Conservation (phyloP, 1,140 invertebrate genomes). For the Teleogryllus occipitalis region DNA sequence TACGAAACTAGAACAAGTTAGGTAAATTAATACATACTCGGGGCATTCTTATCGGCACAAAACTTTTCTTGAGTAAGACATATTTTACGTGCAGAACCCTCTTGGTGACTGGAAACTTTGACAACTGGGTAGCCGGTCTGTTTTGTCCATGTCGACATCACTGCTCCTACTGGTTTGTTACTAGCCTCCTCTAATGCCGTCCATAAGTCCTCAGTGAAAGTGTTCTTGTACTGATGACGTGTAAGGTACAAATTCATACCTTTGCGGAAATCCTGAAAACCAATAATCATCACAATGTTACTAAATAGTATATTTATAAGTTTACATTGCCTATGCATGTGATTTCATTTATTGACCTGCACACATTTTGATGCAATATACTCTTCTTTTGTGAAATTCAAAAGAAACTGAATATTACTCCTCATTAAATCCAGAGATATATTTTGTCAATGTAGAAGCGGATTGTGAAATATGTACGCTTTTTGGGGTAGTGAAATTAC, state of each 20-base stretch:
- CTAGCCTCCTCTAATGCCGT: slow-evolving; percentile 78
- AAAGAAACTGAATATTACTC: too few species aligned
- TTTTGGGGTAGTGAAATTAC: too few species aligned
- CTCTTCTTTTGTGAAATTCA: too few species aligned
- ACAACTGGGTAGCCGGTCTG: slow-evolving; percentile 86
- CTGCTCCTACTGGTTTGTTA: slow-evolving; percentile 76
- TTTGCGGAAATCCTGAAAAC: slow-evolving; percentile 69
- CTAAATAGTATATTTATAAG: too few species aligned
- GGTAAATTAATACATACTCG: slow-evolving; percentile 25
- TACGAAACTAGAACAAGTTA: not conserved
- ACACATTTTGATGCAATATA: too few species aligned
- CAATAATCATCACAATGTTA: too few species aligned
- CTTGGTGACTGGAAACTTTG: slow-evolving; percentile 40
- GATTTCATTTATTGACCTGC: too few species aligned
- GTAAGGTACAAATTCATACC: slow-evolving; percentile 91
- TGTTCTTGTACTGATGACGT: slow-evolving; percentile 81
- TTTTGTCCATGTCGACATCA: slow-evolving; percentile 93
- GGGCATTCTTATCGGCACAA: slow-evolving; percentile 63
- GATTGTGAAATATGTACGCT: too few species aligned
- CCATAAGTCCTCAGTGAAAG: slow-evolving; percentile 94
- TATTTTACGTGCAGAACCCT: slow-evolving; percentile 53
- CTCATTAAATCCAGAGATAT: too few species aligned
- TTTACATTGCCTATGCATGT: too few species aligned
- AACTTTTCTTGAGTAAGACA: slow-evolving; percentile 78
- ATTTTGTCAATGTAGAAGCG: too few species aligned